phyloP scores from a whole-genome alignment of 2,888 invertebrate species.

The Drosophila algonquin region DNA sequence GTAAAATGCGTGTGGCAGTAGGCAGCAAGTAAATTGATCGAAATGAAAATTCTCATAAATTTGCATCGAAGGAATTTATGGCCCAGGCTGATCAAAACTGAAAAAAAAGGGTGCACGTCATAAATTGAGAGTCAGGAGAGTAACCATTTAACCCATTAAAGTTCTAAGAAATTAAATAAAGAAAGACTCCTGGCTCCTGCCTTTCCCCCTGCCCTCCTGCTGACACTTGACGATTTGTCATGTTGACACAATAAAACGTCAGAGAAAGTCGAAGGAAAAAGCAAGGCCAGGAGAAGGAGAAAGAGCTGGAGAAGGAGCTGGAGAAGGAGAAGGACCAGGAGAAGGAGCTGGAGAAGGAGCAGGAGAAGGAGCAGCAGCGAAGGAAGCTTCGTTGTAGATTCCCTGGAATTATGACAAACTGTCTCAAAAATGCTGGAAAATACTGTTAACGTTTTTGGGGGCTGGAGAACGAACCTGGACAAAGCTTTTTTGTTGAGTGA shows the following conservation, averaged over 20 bases:
- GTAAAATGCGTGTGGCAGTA: slow-evolving; percentile 5
- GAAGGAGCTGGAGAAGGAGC: background rate
- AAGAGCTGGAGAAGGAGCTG: background rate
- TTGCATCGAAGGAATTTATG: slow-evolving; percentile 75
- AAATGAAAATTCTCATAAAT: slow-evolving; percentile 76
- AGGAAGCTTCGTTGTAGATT: slow-evolving; percentile 57
- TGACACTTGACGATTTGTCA: slow-evolving; percentile 79
- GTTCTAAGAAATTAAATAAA: slow-evolving; percentile 70
- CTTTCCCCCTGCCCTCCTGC: slow-evolving; percentile 27
- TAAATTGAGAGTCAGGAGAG: slow-evolving; percentile 15
- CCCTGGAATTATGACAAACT: slow-evolving; percentile 79
- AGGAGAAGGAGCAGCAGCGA: slow-evolving; percentile 15
- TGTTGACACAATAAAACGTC: slow-evolving; percentile 77
- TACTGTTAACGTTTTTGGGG: slow-evolving; percentile 72
- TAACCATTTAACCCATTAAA: slow-evolving; percentile 68
- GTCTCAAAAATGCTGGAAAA: slow-evolving; percentile 77
- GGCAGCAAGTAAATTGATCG: slow-evolving; percentile 69
- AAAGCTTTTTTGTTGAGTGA: slow-evolving; percentile 52
- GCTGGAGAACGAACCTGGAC: slow-evolving; percentile 23
- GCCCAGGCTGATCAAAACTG: slow-evolving; percentile 35
- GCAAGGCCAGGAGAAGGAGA: background rate
- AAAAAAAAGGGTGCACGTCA: slow-evolving; percentile 16
- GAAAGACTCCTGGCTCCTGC: slow-evolving; percentile 23
- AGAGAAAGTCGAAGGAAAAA: slow-evolving; percentile 32
- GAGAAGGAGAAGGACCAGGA: background rate